phyloP scores from a whole-genome alignment of 64 coral and sea anemone species.

The Astreopora myriophthalma region DNA sequence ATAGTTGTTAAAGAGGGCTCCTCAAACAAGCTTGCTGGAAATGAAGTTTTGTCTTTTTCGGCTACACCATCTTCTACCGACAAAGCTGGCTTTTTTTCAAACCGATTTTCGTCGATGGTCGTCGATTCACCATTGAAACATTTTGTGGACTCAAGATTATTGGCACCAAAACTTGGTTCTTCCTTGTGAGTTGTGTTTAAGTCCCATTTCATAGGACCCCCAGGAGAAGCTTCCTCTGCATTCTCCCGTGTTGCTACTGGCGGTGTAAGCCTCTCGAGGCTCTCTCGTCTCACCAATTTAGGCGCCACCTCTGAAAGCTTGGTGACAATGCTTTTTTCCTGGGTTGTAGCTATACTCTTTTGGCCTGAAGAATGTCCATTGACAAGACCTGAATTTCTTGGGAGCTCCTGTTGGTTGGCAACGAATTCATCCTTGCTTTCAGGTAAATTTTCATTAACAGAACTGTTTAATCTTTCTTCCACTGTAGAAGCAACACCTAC shows the following conservation, averaged over 20 bases:
- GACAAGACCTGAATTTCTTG: background rate
- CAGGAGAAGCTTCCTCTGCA: background rate
- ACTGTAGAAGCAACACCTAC: background rate
- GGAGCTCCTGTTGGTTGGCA: background rate
- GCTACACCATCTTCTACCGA: background rate
- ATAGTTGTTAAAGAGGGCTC: background rate
- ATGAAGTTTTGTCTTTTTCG: background rate
- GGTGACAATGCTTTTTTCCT: background rate
- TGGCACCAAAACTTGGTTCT: background rate
- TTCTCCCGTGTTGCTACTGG: background rate
- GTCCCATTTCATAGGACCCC: background rate
- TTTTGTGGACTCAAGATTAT: background rate
- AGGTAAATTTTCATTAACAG: background rate
- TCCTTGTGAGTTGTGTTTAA: background rate
- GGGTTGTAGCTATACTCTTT: background rate
- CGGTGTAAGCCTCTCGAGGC: background rate
- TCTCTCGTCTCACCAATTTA: background rate
- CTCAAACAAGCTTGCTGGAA: background rate
- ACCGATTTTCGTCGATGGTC: background rate
- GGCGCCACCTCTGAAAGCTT: background rate
- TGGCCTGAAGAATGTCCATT: background rate
- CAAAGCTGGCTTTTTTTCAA: background rate
- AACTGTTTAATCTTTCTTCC: background rate
- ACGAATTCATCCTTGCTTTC: background rate
- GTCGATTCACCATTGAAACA: background rate